phyloP scores from a whole-genome alignment of 2,113 vertebrate genomes.

The Dipodomys spectabilis region DNA sequence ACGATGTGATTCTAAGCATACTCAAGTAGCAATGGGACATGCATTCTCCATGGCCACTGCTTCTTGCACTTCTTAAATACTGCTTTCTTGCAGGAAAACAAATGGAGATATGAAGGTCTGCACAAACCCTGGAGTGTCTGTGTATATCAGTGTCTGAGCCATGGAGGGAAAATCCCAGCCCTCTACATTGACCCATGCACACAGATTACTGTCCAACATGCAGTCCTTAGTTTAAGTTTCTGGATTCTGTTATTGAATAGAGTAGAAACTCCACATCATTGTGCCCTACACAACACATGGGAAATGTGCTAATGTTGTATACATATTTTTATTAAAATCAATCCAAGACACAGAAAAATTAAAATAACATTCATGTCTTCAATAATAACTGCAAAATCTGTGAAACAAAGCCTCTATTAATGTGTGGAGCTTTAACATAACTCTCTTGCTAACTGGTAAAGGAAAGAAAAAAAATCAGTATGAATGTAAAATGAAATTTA shows the following conservation, averaged over 20 bases:
- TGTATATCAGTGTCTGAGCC: neutral
- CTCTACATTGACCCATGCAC: neutral
- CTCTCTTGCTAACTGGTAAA: neutral
- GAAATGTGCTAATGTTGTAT: slow-evolving; percentile 21
- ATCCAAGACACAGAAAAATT: too few species aligned
- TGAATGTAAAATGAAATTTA: neutral
- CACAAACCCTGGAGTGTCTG: slow-evolving; percentile 25
- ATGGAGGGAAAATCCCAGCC: neutral
- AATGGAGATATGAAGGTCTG: slow-evolving; percentile 37
- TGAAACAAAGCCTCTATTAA: neutral
- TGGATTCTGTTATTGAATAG: slow-evolving; percentile 37
- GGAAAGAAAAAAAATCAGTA: neutral
- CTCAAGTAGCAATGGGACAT: slow-evolving; percentile 86
- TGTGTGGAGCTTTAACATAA: neutral
- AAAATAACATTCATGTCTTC: neutral
- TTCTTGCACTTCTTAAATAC: neutral
- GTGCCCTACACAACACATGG: neutral
- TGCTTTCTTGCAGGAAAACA: neutral
- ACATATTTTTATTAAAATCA: slow-evolving; percentile 12
- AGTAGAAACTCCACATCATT: neutral
- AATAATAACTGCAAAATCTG: neutral
- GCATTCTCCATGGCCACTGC: neutral
- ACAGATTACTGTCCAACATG: neutral
- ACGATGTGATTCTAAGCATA: slow-evolving; percentile 81
- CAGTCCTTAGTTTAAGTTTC: slow-evolving; percentile 43